These are phyloP conservation scores for Tylochromis polylepis DNA, from an alignment of 2,113 vertebrate species.

Conservation along the genomic window DNA sequence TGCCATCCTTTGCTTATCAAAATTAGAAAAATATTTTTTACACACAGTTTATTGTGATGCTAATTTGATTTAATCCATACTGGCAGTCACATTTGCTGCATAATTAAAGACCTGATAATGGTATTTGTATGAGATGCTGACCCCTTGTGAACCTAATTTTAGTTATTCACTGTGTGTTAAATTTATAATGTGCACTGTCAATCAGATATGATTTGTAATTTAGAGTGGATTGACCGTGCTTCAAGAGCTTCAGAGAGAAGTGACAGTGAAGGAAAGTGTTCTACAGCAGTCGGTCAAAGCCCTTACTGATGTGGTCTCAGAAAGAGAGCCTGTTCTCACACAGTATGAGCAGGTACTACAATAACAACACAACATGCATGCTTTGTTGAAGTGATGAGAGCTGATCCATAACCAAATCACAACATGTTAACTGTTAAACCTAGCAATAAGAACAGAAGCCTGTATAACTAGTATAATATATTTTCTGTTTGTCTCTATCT, in stretches of 20 bases:
- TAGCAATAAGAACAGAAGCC: neutral
- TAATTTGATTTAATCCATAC: neutral
- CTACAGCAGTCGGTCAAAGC: slow-evolving; percentile 76
- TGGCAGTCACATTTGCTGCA: neutral
- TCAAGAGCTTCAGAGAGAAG: slow-evolving; percentile 76
- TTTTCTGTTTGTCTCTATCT: neutral
- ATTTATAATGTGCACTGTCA: neutral
- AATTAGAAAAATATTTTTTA: neutral
- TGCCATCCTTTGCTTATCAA: neutral
- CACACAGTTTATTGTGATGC: neutral
- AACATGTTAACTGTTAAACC: neutral
- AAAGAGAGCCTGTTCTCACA: slow-evolving; percentile 55
- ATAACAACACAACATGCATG: neutral
- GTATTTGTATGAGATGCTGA: neutral
- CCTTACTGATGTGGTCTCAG: slow-evolving; percentile 74
- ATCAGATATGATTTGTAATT: neutral
- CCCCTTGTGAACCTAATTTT: neutral
- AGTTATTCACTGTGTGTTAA: neutral
- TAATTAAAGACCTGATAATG: neutral
- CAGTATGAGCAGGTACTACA: slow-evolving; percentile 77
- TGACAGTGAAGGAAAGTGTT: slow-evolving; percentile 78
- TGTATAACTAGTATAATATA: neutral
- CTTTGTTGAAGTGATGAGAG: neutral
- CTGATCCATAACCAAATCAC: neutral
- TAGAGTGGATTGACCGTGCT: slow-evolving; percentile 76